These are phyloP conservation scores for Hypena proboscidalis DNA, from an alignment of 2,888 invertebrate species.

Conservation along the genomic window DNA sequence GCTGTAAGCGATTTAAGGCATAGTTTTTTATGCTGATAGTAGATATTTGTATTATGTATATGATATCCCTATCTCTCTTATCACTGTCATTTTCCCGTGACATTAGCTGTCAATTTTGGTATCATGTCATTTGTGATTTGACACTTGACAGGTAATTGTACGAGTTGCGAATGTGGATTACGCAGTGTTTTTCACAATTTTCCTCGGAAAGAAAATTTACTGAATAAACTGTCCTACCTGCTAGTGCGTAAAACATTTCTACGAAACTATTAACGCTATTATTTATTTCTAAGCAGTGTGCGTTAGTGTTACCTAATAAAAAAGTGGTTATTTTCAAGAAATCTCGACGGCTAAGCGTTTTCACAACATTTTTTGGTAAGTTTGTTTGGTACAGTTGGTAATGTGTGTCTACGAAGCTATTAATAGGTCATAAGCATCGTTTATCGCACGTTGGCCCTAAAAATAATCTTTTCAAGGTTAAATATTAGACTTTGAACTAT, in stretches of 20 bases:
- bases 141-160: constrained; percentile 25
- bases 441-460: constrained; percentile 30
- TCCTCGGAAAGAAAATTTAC: constrained; percentile 33
- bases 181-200: constrained; percentile 35
- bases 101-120: too few species aligned
- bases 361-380: too few species aligned
- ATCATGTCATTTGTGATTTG: constrained; percentile 11
- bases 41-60: too few species aligned
- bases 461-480: constrained; percentile 39
- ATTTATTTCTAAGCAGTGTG: constrained; percentile 1
- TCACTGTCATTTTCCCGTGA: too few species aligned
- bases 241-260: constrained; percentile 9
- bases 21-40: too few species aligned
- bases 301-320: constrained; percentile 10
- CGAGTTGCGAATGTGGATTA: constrained; percentile 18
- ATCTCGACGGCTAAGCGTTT: too few species aligned
- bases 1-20: too few species aligned
- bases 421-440: constrained; percentile 24
- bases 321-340: constrained; percentile 15
- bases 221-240: constrained; percentile 30
- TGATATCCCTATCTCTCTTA: too few species aligned
- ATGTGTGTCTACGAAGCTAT: constrained; percentile 26
- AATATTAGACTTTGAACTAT: constrained; percentile 41
- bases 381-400: constrained; percentile 10
- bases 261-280: background rate